Percentiles rank a stretch among this genome's conserved stretches.
Evolutionary conservation across 2,113 vertebrate species (phyloP).

Genomic region (Ardeotis arabs): DNA sequence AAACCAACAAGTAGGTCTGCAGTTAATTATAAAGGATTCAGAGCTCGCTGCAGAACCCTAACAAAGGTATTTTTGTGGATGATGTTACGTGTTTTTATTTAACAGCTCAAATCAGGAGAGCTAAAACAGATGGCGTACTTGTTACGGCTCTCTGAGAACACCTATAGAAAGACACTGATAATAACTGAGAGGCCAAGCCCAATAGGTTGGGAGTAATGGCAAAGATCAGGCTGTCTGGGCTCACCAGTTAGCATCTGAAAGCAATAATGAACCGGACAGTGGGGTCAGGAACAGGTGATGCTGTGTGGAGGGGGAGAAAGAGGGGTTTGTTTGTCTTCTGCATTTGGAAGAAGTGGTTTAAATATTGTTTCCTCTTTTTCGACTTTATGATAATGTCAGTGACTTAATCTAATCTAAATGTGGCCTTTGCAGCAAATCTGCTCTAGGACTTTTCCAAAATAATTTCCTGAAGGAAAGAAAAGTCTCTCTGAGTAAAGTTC

Average conservation of each 20-base stretch:
- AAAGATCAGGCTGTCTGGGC: constrained; percentile 60
- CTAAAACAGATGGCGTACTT: constrained; percentile 63
- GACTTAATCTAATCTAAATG: constrained; percentile 32
- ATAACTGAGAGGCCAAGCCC: constrained; percentile 6
- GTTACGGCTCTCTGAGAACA: constrained; percentile 35
- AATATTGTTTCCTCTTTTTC: background rate
- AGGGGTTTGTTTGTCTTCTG: background rate
- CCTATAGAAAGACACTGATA: constrained; percentile 49
- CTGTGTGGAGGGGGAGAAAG: background rate
- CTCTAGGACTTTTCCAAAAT: constrained; percentile 13
- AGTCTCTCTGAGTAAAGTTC: background rate
- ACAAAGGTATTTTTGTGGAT: constrained; percentile 57
- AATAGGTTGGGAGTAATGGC: constrained; percentile 33
- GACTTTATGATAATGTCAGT: background rate
- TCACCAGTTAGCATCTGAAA: constrained; percentile 65
- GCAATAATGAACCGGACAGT: constrained; percentile 55
- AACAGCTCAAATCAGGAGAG: constrained; percentile 40
- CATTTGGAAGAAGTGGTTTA: background rate
- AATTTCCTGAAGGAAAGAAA: constrained; percentile 48
- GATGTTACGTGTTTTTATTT: constrained; percentile 56
- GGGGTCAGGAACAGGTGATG: constrained; percentile 65
- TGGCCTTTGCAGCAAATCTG: constrained; percentile 23
- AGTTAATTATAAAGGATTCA: constrained; percentile 68
- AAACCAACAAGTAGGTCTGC: constrained; percentile 60
- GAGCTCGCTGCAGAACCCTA: constrained; percentile 18